These are phyloP conservation scores for Nibea coibor DNA, from an alignment of 2,113 vertebrate genomes.

Conservation along the genomic window DNA sequence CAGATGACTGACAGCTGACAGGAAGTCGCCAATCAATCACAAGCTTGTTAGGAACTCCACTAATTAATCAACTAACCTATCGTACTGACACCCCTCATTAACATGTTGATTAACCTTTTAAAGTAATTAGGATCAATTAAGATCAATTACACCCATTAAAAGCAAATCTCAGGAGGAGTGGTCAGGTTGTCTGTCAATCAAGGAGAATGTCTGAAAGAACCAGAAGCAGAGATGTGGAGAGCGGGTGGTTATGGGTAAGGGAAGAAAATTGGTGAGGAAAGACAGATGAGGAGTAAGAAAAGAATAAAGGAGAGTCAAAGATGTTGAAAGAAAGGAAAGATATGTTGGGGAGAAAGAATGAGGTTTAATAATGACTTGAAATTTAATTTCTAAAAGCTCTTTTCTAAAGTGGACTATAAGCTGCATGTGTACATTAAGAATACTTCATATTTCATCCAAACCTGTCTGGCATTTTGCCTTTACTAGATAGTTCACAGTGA, in stretches of 20 bases:
- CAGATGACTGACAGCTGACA: constrained; percentile 75
- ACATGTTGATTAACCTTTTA: constrained; percentile 77
- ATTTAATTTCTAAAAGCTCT: not conserved
- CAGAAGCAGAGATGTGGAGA: constrained; percentile 16
- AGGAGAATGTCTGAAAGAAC: constrained; percentile 11
- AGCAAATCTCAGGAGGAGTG: constrained; percentile 57
- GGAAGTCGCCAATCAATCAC: constrained; percentile 66
- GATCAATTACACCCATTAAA: constrained; percentile 71
- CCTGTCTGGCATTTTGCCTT: not conserved
- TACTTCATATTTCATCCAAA: not conserved
- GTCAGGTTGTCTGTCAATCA: constrained; percentile 67
- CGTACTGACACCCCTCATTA: constrained; percentile 69
- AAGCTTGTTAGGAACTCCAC: constrained; percentile 55
- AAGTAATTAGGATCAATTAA: constrained; percentile 69
- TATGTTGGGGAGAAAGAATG: not conserved
- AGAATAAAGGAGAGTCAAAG: not conserved
- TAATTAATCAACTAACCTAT: constrained; percentile 72
- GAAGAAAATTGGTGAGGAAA: not conserved
- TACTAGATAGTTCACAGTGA: not conserved
- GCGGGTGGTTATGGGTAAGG: not conserved
- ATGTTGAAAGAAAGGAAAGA: not conserved
- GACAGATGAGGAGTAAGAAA: not conserved
- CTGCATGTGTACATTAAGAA: not conserved
- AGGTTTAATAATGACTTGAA: constrained; percentile 11
- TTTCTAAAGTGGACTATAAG: not conserved